phyloP scores from a whole-genome alignment of 2,113 vertebrate genomes.

The Muntiacus reevesi region DNA sequence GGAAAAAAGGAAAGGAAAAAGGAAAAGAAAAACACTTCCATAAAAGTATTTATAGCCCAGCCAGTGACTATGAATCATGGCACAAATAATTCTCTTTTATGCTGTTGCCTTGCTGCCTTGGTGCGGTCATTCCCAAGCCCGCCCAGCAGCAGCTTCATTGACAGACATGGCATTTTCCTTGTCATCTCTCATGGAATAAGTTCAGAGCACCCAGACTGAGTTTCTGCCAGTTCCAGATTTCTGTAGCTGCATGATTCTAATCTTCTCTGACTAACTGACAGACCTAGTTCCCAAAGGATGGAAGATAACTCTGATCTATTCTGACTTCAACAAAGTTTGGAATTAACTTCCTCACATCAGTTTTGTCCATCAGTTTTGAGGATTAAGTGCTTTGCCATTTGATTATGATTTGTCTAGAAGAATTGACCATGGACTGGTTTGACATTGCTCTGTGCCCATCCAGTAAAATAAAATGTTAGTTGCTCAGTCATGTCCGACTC shows the following conservation, averaged over 20 bases:
- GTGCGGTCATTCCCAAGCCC: background rate
- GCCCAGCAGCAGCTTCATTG: background rate
- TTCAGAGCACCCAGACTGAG: background rate
- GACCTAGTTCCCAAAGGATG: background rate
- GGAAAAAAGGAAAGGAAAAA: conserved; percentile 69
- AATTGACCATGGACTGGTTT: background rate
- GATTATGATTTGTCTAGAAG: background rate
- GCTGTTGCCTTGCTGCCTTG: conserved; percentile 65
- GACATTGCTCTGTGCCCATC: background rate
- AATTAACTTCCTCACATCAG: background rate
- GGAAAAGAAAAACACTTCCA: conserved; percentile 81
- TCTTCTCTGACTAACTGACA: conserved; percentile 18
- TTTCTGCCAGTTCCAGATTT: background rate
- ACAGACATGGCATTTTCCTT: background rate
- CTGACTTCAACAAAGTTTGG: conserved; percentile 23
- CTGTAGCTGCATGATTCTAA: background rate
- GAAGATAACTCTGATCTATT: background rate
- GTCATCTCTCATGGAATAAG: background rate
- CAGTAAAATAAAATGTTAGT: background rate
- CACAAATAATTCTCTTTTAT: conserved; percentile 77
- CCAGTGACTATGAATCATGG: conserved; percentile 78
- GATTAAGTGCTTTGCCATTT: background rate
- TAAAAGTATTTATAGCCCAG: conserved; percentile 82
- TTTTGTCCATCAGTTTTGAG: background rate
- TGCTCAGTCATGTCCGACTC: accelerated